Conservation (phyloP, 2,113 vertebrate species). For the Podilymbus podiceps region DNA sequence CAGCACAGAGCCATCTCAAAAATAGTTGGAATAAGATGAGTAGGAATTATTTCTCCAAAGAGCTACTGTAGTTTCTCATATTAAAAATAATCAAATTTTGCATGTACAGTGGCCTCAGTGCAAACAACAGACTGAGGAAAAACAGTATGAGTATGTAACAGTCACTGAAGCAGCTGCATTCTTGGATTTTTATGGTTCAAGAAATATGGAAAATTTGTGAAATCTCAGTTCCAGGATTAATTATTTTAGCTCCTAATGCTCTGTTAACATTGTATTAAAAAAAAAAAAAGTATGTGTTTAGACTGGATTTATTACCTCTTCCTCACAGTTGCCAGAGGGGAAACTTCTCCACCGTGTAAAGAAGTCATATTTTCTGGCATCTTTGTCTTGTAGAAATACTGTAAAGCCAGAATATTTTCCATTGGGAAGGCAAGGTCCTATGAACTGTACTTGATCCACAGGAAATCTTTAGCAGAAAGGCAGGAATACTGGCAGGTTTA, state of each 20-base stretch:
- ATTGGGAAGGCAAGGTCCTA: not conserved
- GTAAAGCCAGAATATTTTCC: conserved; percentile 11
- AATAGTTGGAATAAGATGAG: not conserved
- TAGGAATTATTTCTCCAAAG: not conserved
- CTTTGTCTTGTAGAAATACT: not conserved
- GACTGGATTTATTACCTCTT: not conserved
- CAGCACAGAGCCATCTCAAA: not conserved
- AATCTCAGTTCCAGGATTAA: not conserved
- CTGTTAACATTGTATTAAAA: not conserved
- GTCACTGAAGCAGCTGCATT: not conserved
- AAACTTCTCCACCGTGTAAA: not conserved
- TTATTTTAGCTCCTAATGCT: conserved; percentile 21
- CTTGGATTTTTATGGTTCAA: not conserved
- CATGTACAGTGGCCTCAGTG: not conserved
- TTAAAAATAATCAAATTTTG: not conserved
- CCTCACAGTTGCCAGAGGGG: not conserved
- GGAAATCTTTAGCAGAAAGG: not conserved
- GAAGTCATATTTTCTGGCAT: not conserved
- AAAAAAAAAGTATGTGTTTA: not conserved
- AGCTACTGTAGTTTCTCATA: not conserved
- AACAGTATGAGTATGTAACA: not conserved
- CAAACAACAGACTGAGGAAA: not conserved
- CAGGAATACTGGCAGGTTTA: not conserved
- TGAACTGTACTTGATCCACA: not conserved
- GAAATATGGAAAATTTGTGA: not conserved